Evolutionary conservation across 2,888 invertebrate species (phyloP), one percentile per base, ranked within the genome.

Genomic region (Elegia similella): DNA sequence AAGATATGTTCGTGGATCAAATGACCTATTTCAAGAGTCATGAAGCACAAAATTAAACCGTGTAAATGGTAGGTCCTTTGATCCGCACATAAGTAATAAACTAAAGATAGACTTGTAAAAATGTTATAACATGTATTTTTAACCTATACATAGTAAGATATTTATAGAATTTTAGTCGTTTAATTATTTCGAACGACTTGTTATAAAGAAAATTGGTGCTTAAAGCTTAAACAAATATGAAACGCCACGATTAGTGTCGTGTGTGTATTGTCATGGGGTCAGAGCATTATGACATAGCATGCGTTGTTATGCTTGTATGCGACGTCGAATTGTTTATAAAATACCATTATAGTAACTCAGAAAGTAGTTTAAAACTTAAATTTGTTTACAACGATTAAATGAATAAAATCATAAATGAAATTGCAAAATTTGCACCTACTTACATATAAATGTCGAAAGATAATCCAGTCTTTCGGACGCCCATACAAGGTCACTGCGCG

Each of bases 141-240:
- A 91, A 91, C 86, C 88, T 89, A 88, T 90, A 88, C 83, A 90
- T 91, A 90, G 86, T 90, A 90, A 90, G 90, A 90, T 91, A 90
- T 91, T 90, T 91, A 91, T 91, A 90, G 88, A 89, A 88, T 79
- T 90, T 88, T 88, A 86, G 90, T 91, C 90, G 91, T 91, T 91
- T 90, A 90, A 88, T 88, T 90, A 90, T 91, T 91, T 91, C 87
- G 88, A 91, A 91, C 90, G 91, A 90, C 90, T 91, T 89, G 90
- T 91, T 91, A 91, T 89, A 89, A 91, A 87, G 85, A 91, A 90
- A 90, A 88, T 91, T 90, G 91, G 90, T 90, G 90, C 90, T 91
- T 90, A 87, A 88, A 88, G 90, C 90, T 91, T 90, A 90, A 87
- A 82, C 76, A 84, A 82, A 83, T 84, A 86, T 82, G 83, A 73